Conservation (phyloP, 2,888 invertebrate species). For the Cephalotes varians region DNA sequence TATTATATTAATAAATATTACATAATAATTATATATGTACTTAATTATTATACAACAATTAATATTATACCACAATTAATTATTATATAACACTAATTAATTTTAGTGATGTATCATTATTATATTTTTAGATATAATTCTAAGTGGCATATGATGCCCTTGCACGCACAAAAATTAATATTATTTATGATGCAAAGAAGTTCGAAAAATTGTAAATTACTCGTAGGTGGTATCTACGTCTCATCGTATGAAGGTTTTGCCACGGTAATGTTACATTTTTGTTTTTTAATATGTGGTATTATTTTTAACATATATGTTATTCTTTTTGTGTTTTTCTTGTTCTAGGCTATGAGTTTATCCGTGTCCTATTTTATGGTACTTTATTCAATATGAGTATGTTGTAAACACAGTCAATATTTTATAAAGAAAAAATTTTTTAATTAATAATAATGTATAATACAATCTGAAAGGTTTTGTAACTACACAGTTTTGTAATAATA, state of each 20-base stretch:
- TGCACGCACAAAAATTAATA: conserved; percentile 45
- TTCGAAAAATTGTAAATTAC: conserved; percentile 16
- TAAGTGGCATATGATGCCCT: conserved; percentile 42
- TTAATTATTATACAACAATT: neutral
- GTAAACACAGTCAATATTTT: neutral
- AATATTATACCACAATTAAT: neutral
- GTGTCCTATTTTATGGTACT: conserved; percentile 53
- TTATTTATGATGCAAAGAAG: conserved; percentile 51
- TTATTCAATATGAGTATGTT: conserved; percentile 26
- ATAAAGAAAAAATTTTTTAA: neutral
- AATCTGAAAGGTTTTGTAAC: neutral
- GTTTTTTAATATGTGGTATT: neutral
- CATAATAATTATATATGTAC: neutral
- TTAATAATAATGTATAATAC: neutral
- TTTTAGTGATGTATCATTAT: neutral
- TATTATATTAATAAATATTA: neutral
- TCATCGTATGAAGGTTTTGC: conserved; percentile 46
- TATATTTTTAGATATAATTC: conserved; percentile 56
- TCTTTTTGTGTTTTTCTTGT: neutral
- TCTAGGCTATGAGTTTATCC: conserved; percentile 45
- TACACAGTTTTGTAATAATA: neutral
- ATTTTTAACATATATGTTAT: neutral
- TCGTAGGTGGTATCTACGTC: conserved; percentile 39
- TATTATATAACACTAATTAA: neutral
- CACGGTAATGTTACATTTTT: conserved; percentile 42